A percentile compares a stretch with the other conserved stretches of the same genome.
These are phyloP conservation scores for Rhizoglyphus robini DNA, from an alignment of 1,140 invertebrate genomes.

Conservation along the genomic window DNA sequence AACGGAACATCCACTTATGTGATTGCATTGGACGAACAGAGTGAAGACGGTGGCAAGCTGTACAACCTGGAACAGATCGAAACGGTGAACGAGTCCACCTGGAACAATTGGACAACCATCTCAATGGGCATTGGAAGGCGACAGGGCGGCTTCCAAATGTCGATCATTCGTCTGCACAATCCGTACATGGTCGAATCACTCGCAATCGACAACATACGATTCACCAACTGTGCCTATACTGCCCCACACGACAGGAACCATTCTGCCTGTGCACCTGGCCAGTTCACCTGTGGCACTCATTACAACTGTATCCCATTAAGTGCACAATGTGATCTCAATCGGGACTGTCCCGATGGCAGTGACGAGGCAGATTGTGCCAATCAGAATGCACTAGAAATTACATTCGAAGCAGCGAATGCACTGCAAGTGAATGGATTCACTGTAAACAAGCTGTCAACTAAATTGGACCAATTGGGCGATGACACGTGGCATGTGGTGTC, in stretches of 20 bases:
- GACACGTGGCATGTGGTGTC: constrained; percentile 17
- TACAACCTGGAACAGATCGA: too few species aligned
- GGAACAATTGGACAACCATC: constrained; percentile 18
- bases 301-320: constrained; percentile 19
- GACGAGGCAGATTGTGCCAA: neutral
- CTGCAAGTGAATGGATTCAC: neutral
- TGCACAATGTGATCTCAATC: constrained; percentile 32
- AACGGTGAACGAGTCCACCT: too few species aligned
- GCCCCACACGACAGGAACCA: constrained; percentile 25
- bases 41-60: too few species aligned
- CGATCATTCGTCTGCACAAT: constrained; percentile 1
- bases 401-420: neutral
- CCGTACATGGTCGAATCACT: constrained; percentile 21
- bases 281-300: constrained; percentile 31
- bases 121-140: constrained; percentile 21
- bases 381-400: neutral
- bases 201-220: constrained; percentile 34
- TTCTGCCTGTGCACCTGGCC: constrained; percentile 23
- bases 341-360: constrained; percentile 20
- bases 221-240: constrained; percentile 32
- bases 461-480: neutral
- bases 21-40: too few species aligned
- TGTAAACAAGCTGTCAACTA: too few species aligned
- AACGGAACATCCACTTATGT: too few species aligned
- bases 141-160: constrained; percentile 13